Evolutionary conservation across 2,113 vertebrate genomes (phyloP).

Genomic region (Pangasianodon hypophthalmus): DNA sequence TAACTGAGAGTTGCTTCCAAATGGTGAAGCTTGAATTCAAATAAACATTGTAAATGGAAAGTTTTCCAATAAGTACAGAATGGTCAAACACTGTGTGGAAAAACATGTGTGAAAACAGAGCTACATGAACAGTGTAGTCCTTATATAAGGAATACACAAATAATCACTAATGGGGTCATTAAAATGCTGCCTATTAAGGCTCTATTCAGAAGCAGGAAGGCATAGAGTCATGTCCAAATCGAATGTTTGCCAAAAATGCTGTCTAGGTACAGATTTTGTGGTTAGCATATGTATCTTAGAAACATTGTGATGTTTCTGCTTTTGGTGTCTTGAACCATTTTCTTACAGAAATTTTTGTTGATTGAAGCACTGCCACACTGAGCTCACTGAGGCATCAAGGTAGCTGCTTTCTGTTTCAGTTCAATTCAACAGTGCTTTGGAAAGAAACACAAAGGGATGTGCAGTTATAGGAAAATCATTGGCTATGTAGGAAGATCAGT

Average conservation of each 20-base stretch:
- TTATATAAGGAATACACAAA: too few species aligned
- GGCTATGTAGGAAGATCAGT: background rate
- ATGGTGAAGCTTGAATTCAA: too few species aligned
- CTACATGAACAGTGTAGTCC: too few species aligned
- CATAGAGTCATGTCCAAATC: too few species aligned
- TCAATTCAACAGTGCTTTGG: too few species aligned
- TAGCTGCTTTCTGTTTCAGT: background rate
- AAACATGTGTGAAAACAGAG: too few species aligned
- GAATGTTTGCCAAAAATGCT: conserved; percentile 4
- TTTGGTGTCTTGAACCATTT: background rate
- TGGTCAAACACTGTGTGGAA: too few species aligned
- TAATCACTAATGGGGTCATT: too few species aligned
- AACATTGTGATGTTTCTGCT: background rate
- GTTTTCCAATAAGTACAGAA: background rate
- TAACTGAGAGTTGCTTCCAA: too few species aligned
- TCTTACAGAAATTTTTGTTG: background rate
- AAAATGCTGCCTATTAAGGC: too few species aligned
- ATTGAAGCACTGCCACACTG: background rate
- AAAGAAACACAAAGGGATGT: background rate
- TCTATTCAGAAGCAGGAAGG: too few species aligned
- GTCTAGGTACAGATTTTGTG: background rate
- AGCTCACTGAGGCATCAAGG: background rate
- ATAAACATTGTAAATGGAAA: too few species aligned
- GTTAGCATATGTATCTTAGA: background rate
- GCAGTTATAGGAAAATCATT: background rate